Conservation (phyloP, 2,797 vertebrate genomes). For the Lophotriccus pileatus region DNA sequence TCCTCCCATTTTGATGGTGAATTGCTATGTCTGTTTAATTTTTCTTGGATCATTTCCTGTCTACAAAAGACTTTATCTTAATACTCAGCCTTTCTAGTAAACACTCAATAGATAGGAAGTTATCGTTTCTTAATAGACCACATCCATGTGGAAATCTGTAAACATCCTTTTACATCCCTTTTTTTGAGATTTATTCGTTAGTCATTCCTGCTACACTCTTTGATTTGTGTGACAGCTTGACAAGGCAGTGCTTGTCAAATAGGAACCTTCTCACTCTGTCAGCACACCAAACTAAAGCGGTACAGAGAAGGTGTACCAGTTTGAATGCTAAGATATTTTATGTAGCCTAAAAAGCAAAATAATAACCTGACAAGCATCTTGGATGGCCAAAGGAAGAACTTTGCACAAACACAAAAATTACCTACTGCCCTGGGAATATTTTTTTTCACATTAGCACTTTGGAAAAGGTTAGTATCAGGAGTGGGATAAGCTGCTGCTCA, state of each 20-base stretch:
- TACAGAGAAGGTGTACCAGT: neutral
- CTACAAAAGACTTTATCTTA: conserved; percentile 43
- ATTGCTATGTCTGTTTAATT: conserved; percentile 51
- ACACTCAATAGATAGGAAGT: conserved; percentile 57
- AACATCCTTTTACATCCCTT: conserved; percentile 33
- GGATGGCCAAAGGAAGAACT: neutral
- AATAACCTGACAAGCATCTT: neutral
- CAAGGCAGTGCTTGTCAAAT: neutral
- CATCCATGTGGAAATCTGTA: conserved; percentile 39
- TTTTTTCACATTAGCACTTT: neutral
- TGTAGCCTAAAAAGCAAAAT: neutral
- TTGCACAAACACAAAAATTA: neutral
- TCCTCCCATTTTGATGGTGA: conserved; percentile 15
- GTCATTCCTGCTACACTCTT: neutral
- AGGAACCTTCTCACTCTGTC: neutral
- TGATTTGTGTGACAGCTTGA: neutral
- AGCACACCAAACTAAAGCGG: neutral
- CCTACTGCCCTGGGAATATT: neutral
- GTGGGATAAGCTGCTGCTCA: neutral
- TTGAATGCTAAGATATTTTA: neutral
- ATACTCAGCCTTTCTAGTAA: conserved; percentile 51
- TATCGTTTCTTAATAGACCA: conserved; percentile 31
- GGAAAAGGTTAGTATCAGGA: neutral
- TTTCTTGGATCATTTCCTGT: conserved; percentile 49
- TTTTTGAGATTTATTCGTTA: neutral